These are phyloP conservation scores for Champsocephalus esox DNA, from an alignment of 2,797 vertebrate genomes.

Conservation along the genomic window DNA sequence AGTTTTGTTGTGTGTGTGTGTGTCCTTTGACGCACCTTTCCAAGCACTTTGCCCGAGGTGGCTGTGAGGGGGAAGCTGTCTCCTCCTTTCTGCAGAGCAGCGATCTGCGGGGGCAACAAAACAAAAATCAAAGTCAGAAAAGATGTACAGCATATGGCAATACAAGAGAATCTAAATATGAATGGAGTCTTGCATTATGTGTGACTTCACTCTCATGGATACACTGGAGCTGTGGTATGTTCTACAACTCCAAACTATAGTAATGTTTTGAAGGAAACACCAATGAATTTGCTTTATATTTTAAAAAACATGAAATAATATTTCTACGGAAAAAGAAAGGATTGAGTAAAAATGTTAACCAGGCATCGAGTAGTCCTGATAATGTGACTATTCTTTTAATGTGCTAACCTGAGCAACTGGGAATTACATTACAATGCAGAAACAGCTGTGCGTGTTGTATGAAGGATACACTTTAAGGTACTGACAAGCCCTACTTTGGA, in stretches of 20 bases:
- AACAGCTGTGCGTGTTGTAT: no score
- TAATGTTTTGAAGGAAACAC: not conserved
- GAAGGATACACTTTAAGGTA: no score
- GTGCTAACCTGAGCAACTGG: no score
- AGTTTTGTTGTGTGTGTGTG: not conserved
- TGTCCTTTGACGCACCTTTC: slow-evolving; percentile 85
- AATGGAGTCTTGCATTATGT: slow-evolving; percentile 28
- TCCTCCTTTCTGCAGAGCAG: slow-evolving; percentile 85
- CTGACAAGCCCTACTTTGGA: no score
- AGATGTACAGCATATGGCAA: slow-evolving; percentile 19
- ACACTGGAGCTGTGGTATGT: not conserved
- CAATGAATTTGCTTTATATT: no score
- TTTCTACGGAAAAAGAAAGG: no score
- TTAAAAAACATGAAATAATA: no score
- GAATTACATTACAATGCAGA: no score
- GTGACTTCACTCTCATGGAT: slow-evolving; percentile 2
- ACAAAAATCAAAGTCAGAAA: slow-evolving; percentile 45
- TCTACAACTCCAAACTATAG: not conserved
- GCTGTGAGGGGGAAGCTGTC: slow-evolving; percentile 88
- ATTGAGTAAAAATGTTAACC: no score
- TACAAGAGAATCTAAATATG: slow-evolving; percentile 40
- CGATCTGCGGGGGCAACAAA: slow-evolving; percentile 71
- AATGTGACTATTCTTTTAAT: no score
- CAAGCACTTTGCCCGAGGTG: slow-evolving; percentile 87
- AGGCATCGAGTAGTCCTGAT: no score